A percentile compares a stretch with the other conserved stretches of the same genome.
Conservation (phyloP, 2,797 vertebrate genomes). For the Otolemur crassicaudatus region DNA sequence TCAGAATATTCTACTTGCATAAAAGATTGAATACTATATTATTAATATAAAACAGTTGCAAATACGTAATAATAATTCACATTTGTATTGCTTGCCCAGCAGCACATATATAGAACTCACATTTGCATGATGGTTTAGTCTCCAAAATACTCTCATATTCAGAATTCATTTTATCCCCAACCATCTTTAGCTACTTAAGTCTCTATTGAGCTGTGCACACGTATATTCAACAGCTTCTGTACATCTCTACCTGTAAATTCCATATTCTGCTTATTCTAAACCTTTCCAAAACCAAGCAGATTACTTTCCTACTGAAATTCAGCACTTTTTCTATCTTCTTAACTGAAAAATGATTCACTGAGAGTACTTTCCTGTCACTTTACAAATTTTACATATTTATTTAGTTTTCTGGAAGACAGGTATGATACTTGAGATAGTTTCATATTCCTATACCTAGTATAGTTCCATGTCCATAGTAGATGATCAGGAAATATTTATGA, state of each 20-base stretch:
- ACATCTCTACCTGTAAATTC: background rate
- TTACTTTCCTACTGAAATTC: background rate
- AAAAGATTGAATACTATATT: background rate
- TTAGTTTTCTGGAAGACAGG: background rate
- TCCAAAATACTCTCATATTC: background rate
- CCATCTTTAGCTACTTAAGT: background rate
- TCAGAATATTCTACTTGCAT: constrained; percentile 27
- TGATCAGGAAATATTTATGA: background rate
- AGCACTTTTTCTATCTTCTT: background rate
- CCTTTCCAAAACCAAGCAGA: background rate
- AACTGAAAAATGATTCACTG: background rate
- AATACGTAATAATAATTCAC: background rate
- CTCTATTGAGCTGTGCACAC: background rate
- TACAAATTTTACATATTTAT: background rate
- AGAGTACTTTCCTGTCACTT: background rate
- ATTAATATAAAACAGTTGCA: constrained; percentile 4
- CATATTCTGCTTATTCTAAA: background rate
- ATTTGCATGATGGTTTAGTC: background rate
- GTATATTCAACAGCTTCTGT: background rate
- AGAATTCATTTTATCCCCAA: background rate
- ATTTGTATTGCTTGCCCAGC: background rate
- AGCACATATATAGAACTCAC: background rate
- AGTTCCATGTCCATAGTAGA: background rate
- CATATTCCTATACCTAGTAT: background rate
- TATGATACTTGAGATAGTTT: background rate